Evolutionary conservation across 2,888 invertebrate species (phyloP), one percentile per base, ranked within the genome.

Genomic region (Eupelmus urozonus): DNA sequence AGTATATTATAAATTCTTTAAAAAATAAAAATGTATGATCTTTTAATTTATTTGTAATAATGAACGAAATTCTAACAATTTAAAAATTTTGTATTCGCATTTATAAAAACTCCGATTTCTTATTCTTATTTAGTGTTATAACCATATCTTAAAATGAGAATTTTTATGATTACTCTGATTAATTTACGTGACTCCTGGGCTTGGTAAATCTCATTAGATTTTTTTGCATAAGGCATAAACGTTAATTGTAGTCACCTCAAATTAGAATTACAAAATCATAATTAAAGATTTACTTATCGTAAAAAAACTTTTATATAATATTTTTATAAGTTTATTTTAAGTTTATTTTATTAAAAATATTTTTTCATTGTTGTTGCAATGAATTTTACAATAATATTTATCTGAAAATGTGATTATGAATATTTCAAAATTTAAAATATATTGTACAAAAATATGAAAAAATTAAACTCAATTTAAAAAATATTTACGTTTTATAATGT

Each of bases 121-220:
- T 53, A 4, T 7, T 53, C 20, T 42, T 34, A 34, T 69, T 57
- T 27, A 27, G 42, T 42, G 57, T 69, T 29, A 45, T 23, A 34
- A 45, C n/a, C 11, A 53, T 45, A 13, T 40, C 57, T 55, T 42
- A 69, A 69, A 57, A 40, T 13, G 16, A 42, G 23, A 27, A 16
- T 55, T 11, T 27, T 57, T 57, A 27, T 25, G 18, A 51, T 76
- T 62, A 69, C 34, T 76, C 62, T 69, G 76, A 69, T 76, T 76
- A 76, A 69, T 76, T 76, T 76, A 67, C 62, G 69, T 63, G 76
- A 69, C 53, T 34, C 16, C 29, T 9, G 53, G 55, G 53, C 45
- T 59, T 18, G 18, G 0, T 18, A 23, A 9, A 29, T 49, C 45
- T 73, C 73, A 55, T 57, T 23, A 65, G 18, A 42, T 20, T 55